Conservation (phyloP, 2,797 vertebrate genomes). For the Karalla daura region DNA sequence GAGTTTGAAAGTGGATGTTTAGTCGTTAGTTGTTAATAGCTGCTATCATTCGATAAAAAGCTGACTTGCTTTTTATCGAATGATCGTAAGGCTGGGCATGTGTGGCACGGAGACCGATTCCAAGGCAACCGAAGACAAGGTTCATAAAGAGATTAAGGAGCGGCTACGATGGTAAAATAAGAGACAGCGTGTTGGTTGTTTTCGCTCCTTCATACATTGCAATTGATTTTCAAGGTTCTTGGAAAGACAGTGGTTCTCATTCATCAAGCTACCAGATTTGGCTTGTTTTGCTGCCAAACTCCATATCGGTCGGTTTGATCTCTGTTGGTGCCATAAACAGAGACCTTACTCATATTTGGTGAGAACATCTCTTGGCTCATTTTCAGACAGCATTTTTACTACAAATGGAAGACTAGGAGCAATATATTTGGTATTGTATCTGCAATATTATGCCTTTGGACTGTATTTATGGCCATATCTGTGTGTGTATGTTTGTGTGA, state of each 20-base stretch:
- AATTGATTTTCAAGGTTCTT: conserved; percentile 46
- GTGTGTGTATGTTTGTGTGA: background rate
- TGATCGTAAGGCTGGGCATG: background rate
- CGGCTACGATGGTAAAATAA: conserved; percentile 4
- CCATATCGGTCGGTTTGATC: conserved; percentile 19
- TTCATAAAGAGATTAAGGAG: background rate
- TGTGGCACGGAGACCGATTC: background rate
- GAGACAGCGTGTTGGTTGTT: conserved; percentile 6
- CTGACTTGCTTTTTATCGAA: background rate
- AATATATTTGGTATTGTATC: background rate
- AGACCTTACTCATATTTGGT: conserved; percentile 4
- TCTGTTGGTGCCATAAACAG: conserved; percentile 29
- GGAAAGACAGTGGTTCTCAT: conserved; percentile 36
- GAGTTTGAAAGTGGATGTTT: too few relatives aligned
- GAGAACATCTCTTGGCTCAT: background rate
- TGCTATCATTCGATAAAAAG: too few relatives aligned
- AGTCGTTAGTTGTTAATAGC: too few relatives aligned
- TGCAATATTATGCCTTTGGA: conserved; percentile 3
- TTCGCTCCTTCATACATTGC: conserved; percentile 13
- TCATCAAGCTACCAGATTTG: conserved; percentile 22
- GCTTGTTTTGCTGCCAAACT: conserved; percentile 29
- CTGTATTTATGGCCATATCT: background rate
- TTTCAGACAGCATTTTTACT: background rate
- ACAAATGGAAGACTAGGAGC: background rate
- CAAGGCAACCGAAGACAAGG: background rate